Percentiles rank a stretch among this genome's conserved stretches.
Evolutionary conservation across 2,888 invertebrate species (phyloP).

Genomic region (Bellardia pandia): DNA sequence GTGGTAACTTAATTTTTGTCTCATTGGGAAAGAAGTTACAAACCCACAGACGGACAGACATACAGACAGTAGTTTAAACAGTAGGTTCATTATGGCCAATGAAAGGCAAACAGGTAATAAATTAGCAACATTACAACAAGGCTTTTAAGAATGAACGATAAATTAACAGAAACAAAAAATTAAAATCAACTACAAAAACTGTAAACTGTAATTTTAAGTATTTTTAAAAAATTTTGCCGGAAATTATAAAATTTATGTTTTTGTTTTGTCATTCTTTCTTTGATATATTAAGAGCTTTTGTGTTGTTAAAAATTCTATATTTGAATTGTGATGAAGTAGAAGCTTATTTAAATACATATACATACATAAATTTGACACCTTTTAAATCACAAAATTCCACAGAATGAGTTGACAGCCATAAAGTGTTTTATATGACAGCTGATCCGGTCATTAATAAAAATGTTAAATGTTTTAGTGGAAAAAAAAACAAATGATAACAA

Average conservation of each 20-base stretch:
- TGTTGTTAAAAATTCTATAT: no score
- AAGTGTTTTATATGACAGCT: neutral
- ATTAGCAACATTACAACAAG: slow-evolving; percentile 64
- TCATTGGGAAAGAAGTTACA: neutral
- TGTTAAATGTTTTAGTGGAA: neutral
- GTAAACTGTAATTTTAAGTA: neutral
- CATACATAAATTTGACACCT: neutral
- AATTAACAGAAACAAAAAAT: slow-evolving; percentile 18
- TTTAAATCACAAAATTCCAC: neutral
- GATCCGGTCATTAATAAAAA: neutral
- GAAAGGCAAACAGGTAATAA: slow-evolving; percentile 64
- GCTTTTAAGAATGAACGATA: slow-evolving; percentile 32
- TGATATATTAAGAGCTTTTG: neutral
- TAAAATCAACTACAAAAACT: neutral
- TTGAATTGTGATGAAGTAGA: no score
- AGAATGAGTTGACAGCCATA: neutral
- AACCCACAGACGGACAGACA: slow-evolving; percentile 43
- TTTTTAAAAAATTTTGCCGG: slow-evolving; percentile 23
- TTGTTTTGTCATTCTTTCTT: neutral
- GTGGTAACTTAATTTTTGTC: slow-evolving; percentile 53
- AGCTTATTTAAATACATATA: neutral
- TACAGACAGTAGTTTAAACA: slow-evolving; percentile 68
- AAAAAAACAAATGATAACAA: no score
- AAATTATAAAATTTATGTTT: slow-evolving; percentile 30
- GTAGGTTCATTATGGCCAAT: slow-evolving; percentile 70